A percentile compares a stretch with the other conserved stretches of the same genome.
Conservation (phyloP, 2,797 vertebrate genomes). For the Macropodus opercularis region DNA sequence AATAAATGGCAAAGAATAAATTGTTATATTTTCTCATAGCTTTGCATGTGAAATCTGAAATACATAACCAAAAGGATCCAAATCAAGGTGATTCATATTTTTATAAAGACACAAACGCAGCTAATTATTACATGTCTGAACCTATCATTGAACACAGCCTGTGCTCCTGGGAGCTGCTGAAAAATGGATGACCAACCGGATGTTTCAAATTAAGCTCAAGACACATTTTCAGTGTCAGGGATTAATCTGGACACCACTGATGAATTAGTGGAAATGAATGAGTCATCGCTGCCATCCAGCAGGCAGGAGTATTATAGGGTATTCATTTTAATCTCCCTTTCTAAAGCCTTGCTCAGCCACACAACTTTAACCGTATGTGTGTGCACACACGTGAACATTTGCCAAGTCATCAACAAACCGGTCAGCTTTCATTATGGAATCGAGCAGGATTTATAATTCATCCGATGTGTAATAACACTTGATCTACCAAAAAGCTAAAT, state of each 20-base stretch:
- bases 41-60: neutral
- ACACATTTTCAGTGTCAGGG: slow-evolving; percentile 18
- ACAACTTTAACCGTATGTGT: neutral
- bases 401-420: neutral
- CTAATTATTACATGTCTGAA: slow-evolving; percentile 2
- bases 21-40: neutral
- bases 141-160: neutral
- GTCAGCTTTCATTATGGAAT: neutral
- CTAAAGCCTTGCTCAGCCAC: neutral
- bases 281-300: slow-evolving; percentile 27
- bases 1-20: neutral
- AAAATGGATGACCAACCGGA: neutral
- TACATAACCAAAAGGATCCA: neutral
- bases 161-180: neutral
- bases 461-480: neutral
- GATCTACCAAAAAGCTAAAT: neutral
- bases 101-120: neutral
- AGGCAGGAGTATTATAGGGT: neutral
- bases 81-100: neutral
- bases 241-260: slow-evolving; percentile 24
- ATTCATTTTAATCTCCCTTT: slow-evolving; percentile 24
- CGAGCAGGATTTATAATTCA: neutral
- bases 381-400: neutral
- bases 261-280: slow-evolving; percentile 29
- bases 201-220: slow-evolving; percentile 17